These are phyloP conservation scores for Apodemia mormo DNA, from an alignment of 2,888 invertebrate species.

Conservation along the genomic window DNA sequence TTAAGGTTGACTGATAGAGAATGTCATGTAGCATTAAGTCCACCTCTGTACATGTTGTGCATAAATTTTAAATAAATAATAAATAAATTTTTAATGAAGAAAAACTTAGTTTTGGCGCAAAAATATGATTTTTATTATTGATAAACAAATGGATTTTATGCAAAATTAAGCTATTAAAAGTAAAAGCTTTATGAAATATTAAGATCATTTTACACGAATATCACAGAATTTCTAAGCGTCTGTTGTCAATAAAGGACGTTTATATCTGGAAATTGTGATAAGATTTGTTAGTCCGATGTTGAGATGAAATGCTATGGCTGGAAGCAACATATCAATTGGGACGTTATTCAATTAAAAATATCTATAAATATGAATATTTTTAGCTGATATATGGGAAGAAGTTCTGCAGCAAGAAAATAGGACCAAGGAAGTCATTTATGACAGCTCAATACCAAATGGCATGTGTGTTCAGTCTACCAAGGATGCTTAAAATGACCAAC, in stretches of 20 bases:
- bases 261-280: constrained; percentile 26
- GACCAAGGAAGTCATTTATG: constrained; percentile 28
- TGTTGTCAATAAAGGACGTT: constrained; percentile 27
- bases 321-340: constrained; percentile 26
- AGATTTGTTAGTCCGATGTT: constrained; percentile 28
- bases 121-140: constrained; percentile 6
- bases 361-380: constrained; percentile 17
- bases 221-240: constrained; percentile 20
- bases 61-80: too few relatives aligned
- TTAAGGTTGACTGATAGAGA: too few relatives aligned
- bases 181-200: constrained; percentile 12
- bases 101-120: too few relatives aligned
- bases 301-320: constrained; percentile 29
- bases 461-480: constrained; percentile 21
- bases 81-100: too few relatives aligned
- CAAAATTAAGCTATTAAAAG: background rate
- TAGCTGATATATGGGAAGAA: constrained; percentile 13
- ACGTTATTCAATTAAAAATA: constrained; percentile 29
- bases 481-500: constrained; percentile 29
- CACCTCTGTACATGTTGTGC: too few relatives aligned
- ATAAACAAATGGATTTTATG: background rate
- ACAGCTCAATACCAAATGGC: constrained; percentile 2
- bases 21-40: too few relatives aligned
- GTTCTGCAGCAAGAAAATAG: background rate
- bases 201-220: constrained; percentile 19